These are phyloP conservation scores for Podarcis lilfordi DNA, from an alignment of 2,797 vertebrate species.

Conservation along the genomic window DNA sequence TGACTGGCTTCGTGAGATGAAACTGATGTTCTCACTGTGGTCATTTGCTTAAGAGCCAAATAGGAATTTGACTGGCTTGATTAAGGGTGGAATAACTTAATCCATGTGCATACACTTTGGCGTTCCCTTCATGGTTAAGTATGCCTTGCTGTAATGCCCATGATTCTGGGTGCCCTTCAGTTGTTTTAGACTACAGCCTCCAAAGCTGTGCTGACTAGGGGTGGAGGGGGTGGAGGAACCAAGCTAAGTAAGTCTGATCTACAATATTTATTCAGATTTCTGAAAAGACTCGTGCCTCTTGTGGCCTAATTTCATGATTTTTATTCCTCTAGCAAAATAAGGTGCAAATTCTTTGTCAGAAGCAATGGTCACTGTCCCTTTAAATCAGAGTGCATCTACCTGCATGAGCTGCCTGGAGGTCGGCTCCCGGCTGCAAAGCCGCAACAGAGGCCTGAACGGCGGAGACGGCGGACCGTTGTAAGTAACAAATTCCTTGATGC, in stretches of 20 bases:
- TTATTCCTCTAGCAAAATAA: constrained; percentile 80
- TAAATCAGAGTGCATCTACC: constrained; percentile 88
- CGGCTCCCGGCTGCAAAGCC: not conserved
- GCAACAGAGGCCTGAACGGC: constrained; percentile 31
- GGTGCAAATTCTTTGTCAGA: constrained; percentile 83
- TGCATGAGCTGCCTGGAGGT: constrained; percentile 75
- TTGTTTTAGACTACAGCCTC: not conserved
- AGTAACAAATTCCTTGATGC: constrained; percentile 3
- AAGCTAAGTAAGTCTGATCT: not conserved
- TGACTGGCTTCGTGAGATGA: not conserved
- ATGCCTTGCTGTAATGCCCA: not conserved
- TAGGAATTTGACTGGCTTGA: not conserved
- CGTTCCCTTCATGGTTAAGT: not conserved
- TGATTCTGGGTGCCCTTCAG: not conserved
- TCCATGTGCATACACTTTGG: not conserved
- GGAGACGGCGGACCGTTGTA: fast-evolving
- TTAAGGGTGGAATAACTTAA: not conserved
- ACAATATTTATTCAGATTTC: not conserved
- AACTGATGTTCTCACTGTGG: not conserved
- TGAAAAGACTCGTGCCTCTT: not conserved
- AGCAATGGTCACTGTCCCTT: constrained; percentile 85
- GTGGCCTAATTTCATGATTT: not conserved
- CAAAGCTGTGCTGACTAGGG: not conserved
- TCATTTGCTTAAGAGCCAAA: not conserved
- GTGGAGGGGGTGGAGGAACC: not conserved